Evolutionary conservation across 2,113 vertebrate species (phyloP).

Genomic region (Eulacestoma nigropectus): DNA sequence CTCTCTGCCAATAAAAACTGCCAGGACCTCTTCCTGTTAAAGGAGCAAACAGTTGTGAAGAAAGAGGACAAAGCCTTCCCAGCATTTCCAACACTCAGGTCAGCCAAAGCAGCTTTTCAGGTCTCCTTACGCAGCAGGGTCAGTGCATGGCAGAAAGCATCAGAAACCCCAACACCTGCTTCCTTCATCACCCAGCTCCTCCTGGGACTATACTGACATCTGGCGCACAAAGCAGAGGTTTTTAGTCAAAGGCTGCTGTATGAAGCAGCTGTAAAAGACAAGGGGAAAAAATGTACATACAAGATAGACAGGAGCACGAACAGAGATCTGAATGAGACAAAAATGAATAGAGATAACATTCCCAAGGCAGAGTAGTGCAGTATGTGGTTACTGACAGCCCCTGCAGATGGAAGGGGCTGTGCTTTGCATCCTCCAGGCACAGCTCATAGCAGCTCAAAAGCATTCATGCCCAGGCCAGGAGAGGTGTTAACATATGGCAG

Average conservation of each 20-base stretch:
- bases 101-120: not conserved
- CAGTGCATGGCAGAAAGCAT: not conserved
- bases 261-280: not conserved
- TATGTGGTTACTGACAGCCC: not conserved
- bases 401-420: not conserved
- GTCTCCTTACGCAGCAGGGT: not conserved
- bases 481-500: conserved; percentile 2
- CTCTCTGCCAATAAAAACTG: not conserved
- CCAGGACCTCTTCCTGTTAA: not conserved
- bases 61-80: not conserved
- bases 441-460: not conserved
- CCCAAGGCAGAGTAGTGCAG: not conserved
- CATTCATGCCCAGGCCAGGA: not conserved
- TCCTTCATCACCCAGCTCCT: not conserved
- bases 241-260: not conserved
- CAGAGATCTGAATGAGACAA: not conserved
- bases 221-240: not conserved
- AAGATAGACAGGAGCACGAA: not conserved
- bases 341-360: not conserved
- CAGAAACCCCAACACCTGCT: not conserved
- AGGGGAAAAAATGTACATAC: not conserved
- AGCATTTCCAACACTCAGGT: not conserved
- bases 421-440: not conserved
- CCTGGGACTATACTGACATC: not conserved
- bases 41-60: not conserved